A percentile compares a stretch with the other conserved stretches of the same genome.
Conservation (phyloP, 2,797 vertebrate species). For the Ptychadena robeensis region DNA sequence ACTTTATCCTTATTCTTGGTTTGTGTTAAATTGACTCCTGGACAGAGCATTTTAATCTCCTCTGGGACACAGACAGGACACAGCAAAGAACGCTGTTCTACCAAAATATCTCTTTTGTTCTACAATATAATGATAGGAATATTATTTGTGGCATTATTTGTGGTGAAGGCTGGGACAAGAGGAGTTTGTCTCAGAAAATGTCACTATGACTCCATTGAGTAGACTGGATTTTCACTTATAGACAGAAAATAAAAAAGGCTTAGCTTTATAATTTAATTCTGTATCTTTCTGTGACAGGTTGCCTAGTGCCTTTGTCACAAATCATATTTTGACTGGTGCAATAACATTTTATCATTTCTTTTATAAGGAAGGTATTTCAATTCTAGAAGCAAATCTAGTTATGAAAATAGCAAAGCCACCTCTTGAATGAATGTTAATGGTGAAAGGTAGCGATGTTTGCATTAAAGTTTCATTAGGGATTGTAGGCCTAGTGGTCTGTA, state of each 20-base stretch:
- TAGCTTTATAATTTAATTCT: slow-evolving; percentile 73
- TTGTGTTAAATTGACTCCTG: slow-evolving; percentile 75
- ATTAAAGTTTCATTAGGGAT: neutral
- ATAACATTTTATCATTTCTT: slow-evolving; percentile 78
- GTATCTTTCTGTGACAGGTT: slow-evolving; percentile 74
- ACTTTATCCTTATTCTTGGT: slow-evolving; percentile 37
- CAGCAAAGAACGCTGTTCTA: slow-evolving; percentile 72
- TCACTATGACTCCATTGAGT: slow-evolving; percentile 75
- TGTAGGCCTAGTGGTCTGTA: neutral
- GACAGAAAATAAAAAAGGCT: slow-evolving; percentile 71
- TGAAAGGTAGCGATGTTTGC: slow-evolving; percentile 48
- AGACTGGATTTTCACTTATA: slow-evolving; percentile 74
- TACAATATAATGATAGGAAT: slow-evolving; percentile 58
- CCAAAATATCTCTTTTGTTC: slow-evolving; percentile 47
- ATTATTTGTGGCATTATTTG: slow-evolving; percentile 54
- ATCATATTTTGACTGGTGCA: slow-evolving; percentile 76
- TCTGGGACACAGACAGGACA: slow-evolving; percentile 74
- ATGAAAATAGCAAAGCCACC: slow-evolving; percentile 71
- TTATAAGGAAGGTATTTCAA: slow-evolving; percentile 70
- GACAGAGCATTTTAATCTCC: slow-evolving; percentile 82
- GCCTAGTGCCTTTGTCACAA: slow-evolving; percentile 76
- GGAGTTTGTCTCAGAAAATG: slow-evolving; percentile 78
- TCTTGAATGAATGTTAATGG: slow-evolving; percentile 73
- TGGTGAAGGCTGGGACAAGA: slow-evolving; percentile 47
- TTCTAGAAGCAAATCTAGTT: slow-evolving; percentile 75